Evolutionary conservation across 2,797 vertebrate genomes (phyloP), one percentile per base, ranked within the genome.

Genomic region (Amazonetta brasiliensis): DNA sequence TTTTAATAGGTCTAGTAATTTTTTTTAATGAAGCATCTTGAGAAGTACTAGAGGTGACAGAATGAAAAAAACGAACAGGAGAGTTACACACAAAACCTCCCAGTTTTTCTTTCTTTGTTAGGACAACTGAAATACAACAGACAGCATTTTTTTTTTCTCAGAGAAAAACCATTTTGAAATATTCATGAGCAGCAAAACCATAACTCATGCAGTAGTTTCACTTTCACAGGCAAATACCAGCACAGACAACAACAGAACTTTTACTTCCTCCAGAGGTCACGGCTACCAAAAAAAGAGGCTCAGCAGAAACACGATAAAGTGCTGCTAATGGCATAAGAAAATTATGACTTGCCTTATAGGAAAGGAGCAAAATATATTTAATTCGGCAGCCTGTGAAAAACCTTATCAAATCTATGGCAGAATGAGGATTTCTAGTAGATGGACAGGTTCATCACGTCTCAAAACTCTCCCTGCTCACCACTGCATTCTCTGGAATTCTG

Each of bases 381-480:
- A n/a, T 12, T 9, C 2, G 0, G 4, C 33, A 43, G 33, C 31
- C 55, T 48, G 23, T 12, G 20, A 35, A 35, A 90, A 21, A 6
- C 2, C 17, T 68, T 20, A n/a, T 3, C 21, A 10, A 12, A 8
- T 6, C 23, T 39, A 4, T 2, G 15, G 9, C n/a, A 64, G 35
- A 56, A 48, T 37, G 7, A 5, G 31, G 16, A 20, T 12, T 68
- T 44, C 41, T 5, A 28, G 30, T 2, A 20, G 19, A 39, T 2
- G 33, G 35, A 9, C 23, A 20, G 13, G 55, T 21, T 4, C 1
- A 7, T 5, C 22, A 2, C 1, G 4, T 4, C 11, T 22, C 12
- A 6, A 3, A 33, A 0, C 46, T 4, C 14, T 3, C 64, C 10
- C 0, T 5, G 48, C 3, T 5, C 0, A 6, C 20, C 52, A 4